These are phyloP conservation scores for Doryteuthis pealeii DNA, from an alignment of 1,140 invertebrate species.

Conservation along the genomic window DNA sequence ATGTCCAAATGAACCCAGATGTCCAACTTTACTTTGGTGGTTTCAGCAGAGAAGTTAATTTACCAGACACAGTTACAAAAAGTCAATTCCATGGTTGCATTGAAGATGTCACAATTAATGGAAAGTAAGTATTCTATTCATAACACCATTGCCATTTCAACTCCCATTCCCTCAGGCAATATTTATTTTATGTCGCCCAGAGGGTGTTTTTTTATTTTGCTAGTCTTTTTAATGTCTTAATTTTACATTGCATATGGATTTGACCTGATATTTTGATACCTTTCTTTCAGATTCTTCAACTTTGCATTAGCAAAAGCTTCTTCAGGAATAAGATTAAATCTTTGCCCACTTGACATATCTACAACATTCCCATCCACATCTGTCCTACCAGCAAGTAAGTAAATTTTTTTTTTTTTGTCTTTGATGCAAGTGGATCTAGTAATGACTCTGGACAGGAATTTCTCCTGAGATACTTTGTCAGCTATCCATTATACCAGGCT, in stretches of 20 bases:
- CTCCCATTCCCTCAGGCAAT: too few species aligned
- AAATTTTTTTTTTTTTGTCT: background rate
- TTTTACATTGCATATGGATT: too few species aligned
- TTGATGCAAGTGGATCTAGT: too few species aligned
- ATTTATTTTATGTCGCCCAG: too few species aligned
- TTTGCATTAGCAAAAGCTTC: background rate
- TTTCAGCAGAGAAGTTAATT: conserved; percentile 65
- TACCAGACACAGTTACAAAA: conserved; percentile 52
- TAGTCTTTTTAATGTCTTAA: too few species aligned
- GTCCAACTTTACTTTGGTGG: conserved; percentile 82
- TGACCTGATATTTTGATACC: background rate
- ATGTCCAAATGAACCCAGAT: conserved; percentile 46
- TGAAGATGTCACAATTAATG: conserved; percentile 83
- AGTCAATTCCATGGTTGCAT: conserved; percentile 78
- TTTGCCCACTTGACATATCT: background rate
- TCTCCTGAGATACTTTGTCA: too few species aligned
- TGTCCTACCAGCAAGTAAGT: conserved; percentile 3
- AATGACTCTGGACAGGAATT: too few species aligned
- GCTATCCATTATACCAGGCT: too few species aligned
- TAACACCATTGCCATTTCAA: too few species aligned
- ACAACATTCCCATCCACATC: background rate
- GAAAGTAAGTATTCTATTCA: conserved; percentile 55
- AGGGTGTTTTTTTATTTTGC: too few species aligned
- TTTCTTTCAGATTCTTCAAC: conserved; percentile 5
- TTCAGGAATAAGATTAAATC: background rate